These are phyloP conservation scores for Typhlichthys eigenmanni DNA, from an alignment of 2,797 vertebrate species.

Conservation along the genomic window DNA sequence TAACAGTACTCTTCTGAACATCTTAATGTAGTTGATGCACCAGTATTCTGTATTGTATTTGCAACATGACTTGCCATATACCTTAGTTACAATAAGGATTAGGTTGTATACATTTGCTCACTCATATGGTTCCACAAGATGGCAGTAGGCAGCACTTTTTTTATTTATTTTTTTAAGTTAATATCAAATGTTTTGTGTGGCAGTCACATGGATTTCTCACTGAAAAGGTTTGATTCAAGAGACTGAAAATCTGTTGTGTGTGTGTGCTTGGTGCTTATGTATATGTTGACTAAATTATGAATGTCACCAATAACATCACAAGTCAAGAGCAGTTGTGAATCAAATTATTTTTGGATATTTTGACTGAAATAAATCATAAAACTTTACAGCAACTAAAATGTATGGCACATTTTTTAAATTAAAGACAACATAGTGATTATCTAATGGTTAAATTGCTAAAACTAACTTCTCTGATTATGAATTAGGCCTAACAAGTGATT, in stretches of 20 bases:
- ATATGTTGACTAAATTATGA: conserved; percentile 41
- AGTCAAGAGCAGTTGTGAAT: neutral
- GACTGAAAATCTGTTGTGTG: conserved; percentile 41
- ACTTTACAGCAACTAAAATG: too few species aligned
- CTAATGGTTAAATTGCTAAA: neutral
- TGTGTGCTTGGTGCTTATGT: conserved; percentile 23
- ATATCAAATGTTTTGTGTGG: conserved; percentile 42
- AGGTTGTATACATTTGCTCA: neutral
- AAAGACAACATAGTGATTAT: neutral
- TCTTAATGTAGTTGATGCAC: conserved; percentile 34
- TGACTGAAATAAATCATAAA: too few species aligned
- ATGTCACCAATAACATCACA: conserved; percentile 10
- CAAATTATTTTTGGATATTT: too few species aligned
- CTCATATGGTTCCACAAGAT: conserved; percentile 65
- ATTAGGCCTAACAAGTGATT: too few species aligned
- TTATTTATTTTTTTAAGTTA: conserved; percentile 37
- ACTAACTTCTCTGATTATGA: too few species aligned
- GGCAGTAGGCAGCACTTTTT: conserved; percentile 69
- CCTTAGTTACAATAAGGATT: too few species aligned
- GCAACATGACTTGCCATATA: conserved; percentile 5
- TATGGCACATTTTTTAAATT: too few species aligned
- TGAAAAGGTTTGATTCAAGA: conserved; percentile 51
- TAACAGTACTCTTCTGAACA: too few species aligned
- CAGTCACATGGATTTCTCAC: conserved; percentile 75
- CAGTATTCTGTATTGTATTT: conserved; percentile 27